Percentiles rank a stretch among this genome's conserved stretches.
These are phyloP conservation scores for Lates japonicus DNA, from an alignment of 2,797 vertebrate genomes.

Conservation along the genomic window DNA sequence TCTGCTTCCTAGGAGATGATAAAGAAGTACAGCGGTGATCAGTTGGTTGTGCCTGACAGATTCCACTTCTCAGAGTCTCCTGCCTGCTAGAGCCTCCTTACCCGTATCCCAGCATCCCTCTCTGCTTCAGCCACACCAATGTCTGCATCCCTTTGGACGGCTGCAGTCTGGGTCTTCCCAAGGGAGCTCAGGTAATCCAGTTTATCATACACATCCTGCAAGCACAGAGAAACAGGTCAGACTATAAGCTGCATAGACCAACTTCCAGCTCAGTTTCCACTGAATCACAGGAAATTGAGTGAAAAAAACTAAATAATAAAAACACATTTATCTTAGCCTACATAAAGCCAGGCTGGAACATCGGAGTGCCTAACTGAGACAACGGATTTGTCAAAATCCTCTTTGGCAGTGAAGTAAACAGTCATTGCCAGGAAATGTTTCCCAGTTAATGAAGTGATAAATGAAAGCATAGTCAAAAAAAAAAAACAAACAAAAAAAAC, in stretches of 20 bases:
- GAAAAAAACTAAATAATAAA: neutral
- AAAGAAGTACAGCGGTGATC: neutral
- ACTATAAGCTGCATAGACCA: neutral
- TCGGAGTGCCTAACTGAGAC: neutral
- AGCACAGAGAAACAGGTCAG: constrained; percentile 26
- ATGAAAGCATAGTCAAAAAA: neutral
- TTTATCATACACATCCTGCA: constrained; percentile 97
- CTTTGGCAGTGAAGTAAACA: neutral
- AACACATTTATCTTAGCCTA: neutral
- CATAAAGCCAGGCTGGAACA: neutral
- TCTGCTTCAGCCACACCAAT: constrained; percentile 96
- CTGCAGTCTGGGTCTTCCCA: constrained; percentile 95
- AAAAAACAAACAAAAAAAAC: neutral
- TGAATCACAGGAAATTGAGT: neutral
- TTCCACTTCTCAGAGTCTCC: neutral
- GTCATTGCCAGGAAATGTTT: neutral
- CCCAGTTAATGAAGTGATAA: neutral
- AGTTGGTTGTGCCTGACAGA: neutral
- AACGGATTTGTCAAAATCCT: neutral
- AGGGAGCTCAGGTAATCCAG: constrained; percentile 97
- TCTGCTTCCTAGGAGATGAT: constrained; percentile 89
- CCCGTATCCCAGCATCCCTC: constrained; percentile 95
- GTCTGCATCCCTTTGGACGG: constrained; percentile 94
- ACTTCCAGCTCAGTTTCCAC: neutral
- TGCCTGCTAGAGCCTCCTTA: constrained; percentile 64